Percentiles rank a stretch among this genome's conserved stretches.
Evolutionary conservation across 1,140 invertebrate genomes (phyloP).

Genomic region (Wasmannia auropunctata): DNA sequence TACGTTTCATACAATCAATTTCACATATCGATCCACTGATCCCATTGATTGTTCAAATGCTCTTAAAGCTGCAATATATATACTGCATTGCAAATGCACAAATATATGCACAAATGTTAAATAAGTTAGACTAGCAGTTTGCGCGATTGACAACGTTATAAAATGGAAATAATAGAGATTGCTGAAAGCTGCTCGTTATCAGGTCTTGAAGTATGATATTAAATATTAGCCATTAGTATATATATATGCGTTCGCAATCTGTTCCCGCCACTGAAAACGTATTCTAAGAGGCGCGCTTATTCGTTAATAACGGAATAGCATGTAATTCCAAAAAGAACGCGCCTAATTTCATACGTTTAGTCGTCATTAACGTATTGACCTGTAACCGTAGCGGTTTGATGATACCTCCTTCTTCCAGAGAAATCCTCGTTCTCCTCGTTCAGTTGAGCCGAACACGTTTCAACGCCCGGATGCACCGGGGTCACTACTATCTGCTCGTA

Average conservation of each 20-base stretch:
- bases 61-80: conserved; percentile 52
- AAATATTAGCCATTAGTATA: conserved; percentile 20
- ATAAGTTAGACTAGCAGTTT: conserved; percentile 65
- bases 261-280: neutral
- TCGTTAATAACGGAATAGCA: conserved; percentile 14
- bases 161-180: conserved; percentile 36
- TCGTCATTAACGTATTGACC: conserved; percentile 90
- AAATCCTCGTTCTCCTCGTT: conserved; percentile 99
- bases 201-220: conserved; percentile 9
- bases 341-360: conserved; percentile 49
- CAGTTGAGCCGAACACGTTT: conserved; percentile 93
- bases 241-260: neutral
- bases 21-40: conserved; percentile 1
- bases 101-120: conserved; percentile 61
- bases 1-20: conserved; percentile 49
- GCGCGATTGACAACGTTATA: conserved; percentile 43
- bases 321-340: neutral
- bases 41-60: conserved; percentile 24
- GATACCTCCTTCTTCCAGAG: conserved; percentile 94
- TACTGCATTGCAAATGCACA: conserved; percentile 29
- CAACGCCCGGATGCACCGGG: conserved; percentile 92
- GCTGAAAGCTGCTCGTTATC: conserved; percentile 7
- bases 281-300: conserved; percentile 3
- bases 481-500: conserved; percentile 97
- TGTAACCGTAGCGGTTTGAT: conserved; percentile 94